A percentile compares a stretch with the other conserved stretches of the same genome.
These are phyloP conservation scores for Dioctria rufipes DNA, from an alignment of 2,888 invertebrate genomes.

Conservation along the genomic window DNA sequence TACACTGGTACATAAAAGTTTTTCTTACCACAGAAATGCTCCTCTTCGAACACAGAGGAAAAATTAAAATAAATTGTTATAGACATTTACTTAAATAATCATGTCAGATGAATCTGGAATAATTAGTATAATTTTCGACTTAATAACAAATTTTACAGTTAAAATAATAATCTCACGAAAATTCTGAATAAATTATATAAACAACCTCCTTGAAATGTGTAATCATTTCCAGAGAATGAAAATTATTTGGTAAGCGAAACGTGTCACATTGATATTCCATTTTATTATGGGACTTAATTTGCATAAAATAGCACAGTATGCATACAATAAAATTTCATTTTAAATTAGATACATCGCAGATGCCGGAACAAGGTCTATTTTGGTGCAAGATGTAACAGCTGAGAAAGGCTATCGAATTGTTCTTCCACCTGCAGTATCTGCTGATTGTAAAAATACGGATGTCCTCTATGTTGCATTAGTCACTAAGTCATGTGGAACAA, in stretches of 20 bases:
- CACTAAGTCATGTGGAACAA: conserved; percentile 72
- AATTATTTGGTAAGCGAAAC: not conserved
- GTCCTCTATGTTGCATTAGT: conserved; percentile 76
- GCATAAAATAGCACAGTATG: not conserved
- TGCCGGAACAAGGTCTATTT: conserved; percentile 69
- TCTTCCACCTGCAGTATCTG: conserved; percentile 73
- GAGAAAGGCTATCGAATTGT: conserved; percentile 74
- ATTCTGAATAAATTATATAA: not conserved
- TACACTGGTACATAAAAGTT: too few relatives aligned
- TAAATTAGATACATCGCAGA: conserved; percentile 63
- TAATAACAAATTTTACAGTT: not conserved
- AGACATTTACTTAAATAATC: not conserved
- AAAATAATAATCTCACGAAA: too few relatives aligned
- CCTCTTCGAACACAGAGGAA: too few relatives aligned
- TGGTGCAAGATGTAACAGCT: conserved; percentile 73
- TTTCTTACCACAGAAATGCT: too few relatives aligned
- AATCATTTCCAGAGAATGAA: conserved; percentile 1
- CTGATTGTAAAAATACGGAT: conserved; percentile 71
- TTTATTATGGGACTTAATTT: not conserved
- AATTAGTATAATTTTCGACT: too few relatives aligned
- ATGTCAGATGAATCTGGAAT: not conserved
- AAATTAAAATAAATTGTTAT: not conserved
- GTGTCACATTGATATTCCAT: not conserved
- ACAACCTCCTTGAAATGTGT: not conserved
- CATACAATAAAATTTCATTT: not conserved